Evolutionary conservation across 2,888 invertebrate genomes (phyloP).

Genomic region (Dichetophora obliterata): DNA sequence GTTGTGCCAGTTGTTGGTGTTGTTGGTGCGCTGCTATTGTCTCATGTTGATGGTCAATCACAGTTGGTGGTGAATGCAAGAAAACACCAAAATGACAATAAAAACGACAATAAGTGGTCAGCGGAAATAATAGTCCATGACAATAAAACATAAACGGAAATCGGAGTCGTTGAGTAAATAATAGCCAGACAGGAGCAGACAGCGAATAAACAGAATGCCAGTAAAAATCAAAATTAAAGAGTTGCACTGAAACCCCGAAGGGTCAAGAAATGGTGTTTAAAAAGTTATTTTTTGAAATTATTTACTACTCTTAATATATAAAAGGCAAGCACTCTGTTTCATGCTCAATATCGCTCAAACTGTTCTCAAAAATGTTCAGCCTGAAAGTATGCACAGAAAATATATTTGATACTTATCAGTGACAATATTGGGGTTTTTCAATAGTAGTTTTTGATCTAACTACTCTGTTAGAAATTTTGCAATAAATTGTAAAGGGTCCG

Average conservation of each 20-base stretch:
- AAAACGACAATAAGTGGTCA: slow-evolving; percentile 21
- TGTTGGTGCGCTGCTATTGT: slow-evolving; percentile 1
- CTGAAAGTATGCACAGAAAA: too few species aligned
- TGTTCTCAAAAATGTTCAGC: too few species aligned
- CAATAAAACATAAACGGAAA: not conserved
- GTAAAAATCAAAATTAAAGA: not conserved
- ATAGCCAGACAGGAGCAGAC: not conserved
- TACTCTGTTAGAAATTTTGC: too few species aligned
- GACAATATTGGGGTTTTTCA: too few species aligned
- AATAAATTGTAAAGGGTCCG: too few species aligned
- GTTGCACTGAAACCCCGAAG: not conserved
- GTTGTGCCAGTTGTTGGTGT: not conserved
- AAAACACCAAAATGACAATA: not conserved
- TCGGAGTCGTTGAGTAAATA: not conserved
- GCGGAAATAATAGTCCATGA: slow-evolving; percentile 2
- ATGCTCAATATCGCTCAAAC: too few species aligned
- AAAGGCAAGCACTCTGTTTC: too few species aligned
- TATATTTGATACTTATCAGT: too few species aligned
- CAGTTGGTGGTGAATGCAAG: slow-evolving; percentile 1
- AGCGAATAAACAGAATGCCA: not conserved
- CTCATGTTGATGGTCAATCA: slow-evolving; percentile 6
- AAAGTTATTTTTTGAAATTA: too few species aligned
- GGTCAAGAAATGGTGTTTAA: not conserved
- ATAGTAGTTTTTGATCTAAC: too few species aligned
- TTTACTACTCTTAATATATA: too few species aligned